Percentiles rank a stretch among this genome's conserved stretches.
Evolutionary conservation across 2,797 vertebrate species (phyloP).

Genomic region (Momotus momota): DNA sequence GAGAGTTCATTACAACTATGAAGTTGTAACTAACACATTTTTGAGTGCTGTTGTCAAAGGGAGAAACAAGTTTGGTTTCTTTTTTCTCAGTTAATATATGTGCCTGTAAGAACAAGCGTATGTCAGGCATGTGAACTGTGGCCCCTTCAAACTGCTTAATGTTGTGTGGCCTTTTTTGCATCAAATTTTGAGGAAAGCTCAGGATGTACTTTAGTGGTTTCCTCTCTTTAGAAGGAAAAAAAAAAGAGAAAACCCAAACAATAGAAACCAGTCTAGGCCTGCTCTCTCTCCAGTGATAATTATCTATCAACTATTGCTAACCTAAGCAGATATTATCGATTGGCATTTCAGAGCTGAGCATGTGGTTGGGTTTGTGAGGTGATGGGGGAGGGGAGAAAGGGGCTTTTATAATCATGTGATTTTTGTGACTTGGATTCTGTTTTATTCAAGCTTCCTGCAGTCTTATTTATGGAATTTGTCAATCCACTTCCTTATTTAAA

Average conservation of each 20-base stretch:
- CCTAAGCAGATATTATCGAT: background rate
- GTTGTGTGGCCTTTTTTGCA: background rate
- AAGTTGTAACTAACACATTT: background rate
- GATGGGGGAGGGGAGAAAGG: fast-evolving
- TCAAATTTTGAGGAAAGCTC: background rate
- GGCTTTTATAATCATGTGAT: background rate
- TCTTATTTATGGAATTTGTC: background rate
- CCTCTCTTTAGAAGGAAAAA: background rate
- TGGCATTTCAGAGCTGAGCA: background rate
- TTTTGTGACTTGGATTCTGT: background rate
- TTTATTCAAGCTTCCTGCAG: background rate
- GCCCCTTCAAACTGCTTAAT: background rate
- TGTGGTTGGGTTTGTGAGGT: background rate
- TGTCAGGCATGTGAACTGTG: background rate
- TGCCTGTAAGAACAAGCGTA: background rate
- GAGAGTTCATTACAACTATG: background rate
- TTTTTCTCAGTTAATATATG: background rate
- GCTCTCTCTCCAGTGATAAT: background rate
- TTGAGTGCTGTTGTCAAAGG: background rate
- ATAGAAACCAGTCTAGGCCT: background rate
- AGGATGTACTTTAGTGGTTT: background rate
- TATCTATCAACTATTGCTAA: background rate
- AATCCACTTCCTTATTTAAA: background rate
- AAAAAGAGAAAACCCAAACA: background rate
- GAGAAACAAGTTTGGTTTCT: background rate